Percentiles rank a stretch among this genome's conserved stretches.
These are phyloP conservation scores for Colostygia pectinataria DNA, from an alignment of 2,888 invertebrate species.

Conservation along the genomic window DNA sequence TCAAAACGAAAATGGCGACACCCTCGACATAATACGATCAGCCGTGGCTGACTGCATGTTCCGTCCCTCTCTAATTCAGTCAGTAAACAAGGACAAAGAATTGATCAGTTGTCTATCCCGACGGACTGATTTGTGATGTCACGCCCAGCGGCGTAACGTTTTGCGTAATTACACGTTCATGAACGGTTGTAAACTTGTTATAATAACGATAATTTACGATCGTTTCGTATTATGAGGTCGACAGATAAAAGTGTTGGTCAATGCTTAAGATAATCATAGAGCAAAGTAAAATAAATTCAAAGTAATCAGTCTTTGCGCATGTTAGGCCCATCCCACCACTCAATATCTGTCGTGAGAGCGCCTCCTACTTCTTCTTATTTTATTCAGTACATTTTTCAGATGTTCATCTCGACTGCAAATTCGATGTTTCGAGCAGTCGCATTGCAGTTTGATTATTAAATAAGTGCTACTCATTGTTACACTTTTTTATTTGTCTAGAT, in stretches of 20 bases:
- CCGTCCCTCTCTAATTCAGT: conserved; percentile 49
- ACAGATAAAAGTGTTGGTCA: conserved; percentile 68
- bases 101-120: conserved; percentile 73
- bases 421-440: conserved; percentile 59
- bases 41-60: conserved; percentile 62
- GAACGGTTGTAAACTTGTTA: conserved; percentile 77
- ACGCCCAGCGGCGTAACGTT: conserved; percentile 83
- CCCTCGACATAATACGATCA: conserved; percentile 83
- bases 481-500: no score
- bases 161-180: conserved; percentile 79
- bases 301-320: conserved; percentile 78
- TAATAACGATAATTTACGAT: conserved; percentile 76
- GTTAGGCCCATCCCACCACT: conserved; percentile 81
- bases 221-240: conserved; percentile 68
- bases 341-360: conserved; percentile 80
- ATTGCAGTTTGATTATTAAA: conserved; percentile 80
- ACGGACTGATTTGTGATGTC: conserved; percentile 82
- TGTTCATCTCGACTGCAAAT: conserved; percentile 74
- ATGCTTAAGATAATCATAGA: conserved; percentile 65
- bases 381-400: conserved; percentile 73
- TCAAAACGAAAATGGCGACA: conserved; percentile 89
- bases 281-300: conserved; percentile 53
- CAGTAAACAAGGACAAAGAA: conserved; percentile 52
- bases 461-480: conserved; percentile 37
- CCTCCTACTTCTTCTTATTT: conserved; percentile 82